These are phyloP conservation scores for Vultur gryphus DNA, from an alignment of 2,797 vertebrate genomes.

Conservation along the genomic window DNA sequence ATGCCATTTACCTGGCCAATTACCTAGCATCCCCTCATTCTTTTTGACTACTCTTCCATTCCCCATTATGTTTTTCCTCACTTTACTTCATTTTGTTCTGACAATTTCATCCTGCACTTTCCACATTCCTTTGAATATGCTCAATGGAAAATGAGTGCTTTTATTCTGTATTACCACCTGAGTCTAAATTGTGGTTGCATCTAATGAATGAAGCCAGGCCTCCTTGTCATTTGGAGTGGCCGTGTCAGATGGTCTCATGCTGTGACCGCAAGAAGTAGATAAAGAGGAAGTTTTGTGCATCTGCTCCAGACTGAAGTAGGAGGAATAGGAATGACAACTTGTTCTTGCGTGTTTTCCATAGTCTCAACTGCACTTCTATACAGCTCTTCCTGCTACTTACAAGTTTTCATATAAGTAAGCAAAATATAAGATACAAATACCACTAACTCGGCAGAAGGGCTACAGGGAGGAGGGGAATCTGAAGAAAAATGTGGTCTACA, in stretches of 20 bases:
- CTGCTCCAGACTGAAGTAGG: not conserved
- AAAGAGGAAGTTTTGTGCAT: not conserved
- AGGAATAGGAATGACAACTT: not conserved
- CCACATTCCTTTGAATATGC: not conserved
- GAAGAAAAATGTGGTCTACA: not conserved
- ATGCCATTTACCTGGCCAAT: not conserved
- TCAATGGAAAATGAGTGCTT: not conserved
- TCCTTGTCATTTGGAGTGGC: not conserved
- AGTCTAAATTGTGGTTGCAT: not conserved
- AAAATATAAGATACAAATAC: not conserved
- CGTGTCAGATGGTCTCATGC: not conserved
- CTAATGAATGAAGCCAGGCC: not conserved
- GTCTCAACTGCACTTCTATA: not conserved
- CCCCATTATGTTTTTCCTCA: not conserved
- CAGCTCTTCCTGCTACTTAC: not conserved
- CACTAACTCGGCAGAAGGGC: not conserved
- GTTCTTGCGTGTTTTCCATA: not conserved
- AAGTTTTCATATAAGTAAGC: not conserved
- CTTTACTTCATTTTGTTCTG: not conserved
- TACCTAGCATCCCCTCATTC: not conserved
- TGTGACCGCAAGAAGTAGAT: not conserved
- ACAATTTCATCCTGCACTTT: not conserved
- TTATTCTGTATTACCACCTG: not conserved
- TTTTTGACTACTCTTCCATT: not conserved
- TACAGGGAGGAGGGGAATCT: rapidly evolving